phyloP scores from a whole-genome alignment of 2,888 invertebrate species.

The Polydrusus cervinus region DNA sequence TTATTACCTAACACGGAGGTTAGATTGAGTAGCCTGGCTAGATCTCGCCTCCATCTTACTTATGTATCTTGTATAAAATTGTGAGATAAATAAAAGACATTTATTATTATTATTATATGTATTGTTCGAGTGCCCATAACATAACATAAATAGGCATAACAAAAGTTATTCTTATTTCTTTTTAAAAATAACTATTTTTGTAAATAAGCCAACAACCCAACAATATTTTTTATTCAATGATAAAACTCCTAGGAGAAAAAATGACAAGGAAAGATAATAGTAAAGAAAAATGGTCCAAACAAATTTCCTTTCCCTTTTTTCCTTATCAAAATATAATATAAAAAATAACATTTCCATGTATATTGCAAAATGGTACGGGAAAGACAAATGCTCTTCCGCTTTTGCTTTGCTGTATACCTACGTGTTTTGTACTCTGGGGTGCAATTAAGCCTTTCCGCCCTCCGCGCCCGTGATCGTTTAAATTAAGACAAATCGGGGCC shows the following conservation, averaged over 20 bases:
- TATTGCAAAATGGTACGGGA: conserved; percentile 19
- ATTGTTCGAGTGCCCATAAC: too few species aligned
- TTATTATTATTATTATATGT: too few species aligned
- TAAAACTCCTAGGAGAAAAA: conserved; percentile 22
- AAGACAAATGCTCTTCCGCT: conserved; percentile 31
- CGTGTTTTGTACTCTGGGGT: conserved; percentile 26
- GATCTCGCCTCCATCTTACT: too few species aligned
- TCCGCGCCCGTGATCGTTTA: conserved; percentile 36
- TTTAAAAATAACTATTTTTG: not conserved
- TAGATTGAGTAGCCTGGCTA: too few species aligned
- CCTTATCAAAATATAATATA: conserved; percentile 23
- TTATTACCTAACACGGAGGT: too few species aligned
- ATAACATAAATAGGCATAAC: too few species aligned
- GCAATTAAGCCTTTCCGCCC: conserved; percentile 43
- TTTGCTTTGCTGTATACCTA: conserved; percentile 39
- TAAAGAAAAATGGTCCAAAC: conserved; percentile 17
- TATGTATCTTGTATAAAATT: too few species aligned
- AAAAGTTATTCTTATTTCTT: too few species aligned
- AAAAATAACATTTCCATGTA: conserved; percentile 27
- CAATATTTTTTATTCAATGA: conserved; percentile 2
- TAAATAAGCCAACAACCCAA: not conserved
- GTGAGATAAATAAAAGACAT: too few species aligned
- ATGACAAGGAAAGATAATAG: conserved; percentile 25
- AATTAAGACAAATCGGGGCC: conserved; percentile 46
- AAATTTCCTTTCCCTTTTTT: conserved; percentile 13